Evolutionary conservation across 2,888 invertebrate species (phyloP).

Genomic region (Ceraclea dissimilis): DNA sequence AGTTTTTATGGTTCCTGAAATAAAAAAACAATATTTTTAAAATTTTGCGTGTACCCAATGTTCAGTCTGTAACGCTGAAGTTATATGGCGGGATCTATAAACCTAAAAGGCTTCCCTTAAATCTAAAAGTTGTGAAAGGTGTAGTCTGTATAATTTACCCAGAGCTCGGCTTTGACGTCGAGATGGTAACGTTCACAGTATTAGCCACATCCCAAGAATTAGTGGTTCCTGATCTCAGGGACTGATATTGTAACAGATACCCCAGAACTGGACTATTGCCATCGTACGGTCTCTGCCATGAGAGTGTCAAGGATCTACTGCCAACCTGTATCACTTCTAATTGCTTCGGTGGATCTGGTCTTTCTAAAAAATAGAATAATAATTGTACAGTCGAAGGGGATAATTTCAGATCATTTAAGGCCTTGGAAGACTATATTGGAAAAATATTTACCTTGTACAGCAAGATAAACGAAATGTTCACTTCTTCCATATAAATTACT

Average conservation of each 20-base stretch:
- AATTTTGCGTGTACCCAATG: neutral
- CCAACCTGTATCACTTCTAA: slow-evolving; percentile 58
- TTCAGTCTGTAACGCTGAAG: neutral
- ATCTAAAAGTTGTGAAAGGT: no score
- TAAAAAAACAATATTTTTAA: neutral
- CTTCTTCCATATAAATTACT: slow-evolving; percentile 68
- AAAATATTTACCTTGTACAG: slow-evolving; percentile 56
- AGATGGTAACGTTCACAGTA: slow-evolving; percentile 50
- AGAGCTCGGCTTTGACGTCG: slow-evolving; percentile 28
- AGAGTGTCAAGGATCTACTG: slow-evolving; percentile 50
- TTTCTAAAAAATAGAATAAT: slow-evolving; percentile 45
- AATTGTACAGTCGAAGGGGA: no score
- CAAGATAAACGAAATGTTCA: slow-evolving; percentile 65
- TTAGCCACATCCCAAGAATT: slow-evolving; percentile 51
- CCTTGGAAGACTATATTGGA: no score
- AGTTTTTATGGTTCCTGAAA: slow-evolving; percentile 16
- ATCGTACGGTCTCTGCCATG: slow-evolving; percentile 70
- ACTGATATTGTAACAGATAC: slow-evolving; percentile 67
- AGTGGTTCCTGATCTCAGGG: slow-evolving; percentile 47
- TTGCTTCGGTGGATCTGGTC: slow-evolving; percentile 65
- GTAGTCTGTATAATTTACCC: no score
- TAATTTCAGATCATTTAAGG: no score
- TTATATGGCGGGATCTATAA: neutral
- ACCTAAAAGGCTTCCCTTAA: no score
- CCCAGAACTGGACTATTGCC: slow-evolving; percentile 74